Base-by-base conservation (phyloP, 1,140 invertebrate genomes). In the Drosophila mauritiana region DNA sequence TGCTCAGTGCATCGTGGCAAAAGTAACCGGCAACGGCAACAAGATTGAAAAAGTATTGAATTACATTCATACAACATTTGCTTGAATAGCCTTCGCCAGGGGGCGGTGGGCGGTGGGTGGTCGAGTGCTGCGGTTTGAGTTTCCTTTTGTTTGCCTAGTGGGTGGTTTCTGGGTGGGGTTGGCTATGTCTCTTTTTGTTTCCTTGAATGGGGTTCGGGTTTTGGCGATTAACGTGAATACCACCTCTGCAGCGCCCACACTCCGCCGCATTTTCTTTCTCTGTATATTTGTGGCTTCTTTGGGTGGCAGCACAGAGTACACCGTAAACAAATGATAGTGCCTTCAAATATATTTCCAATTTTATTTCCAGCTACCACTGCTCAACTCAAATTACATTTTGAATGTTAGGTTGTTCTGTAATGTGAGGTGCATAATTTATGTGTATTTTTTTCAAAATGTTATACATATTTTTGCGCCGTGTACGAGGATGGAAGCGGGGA, bases 1-100 rank as follows among this genome's bases (percentile, higher is more conserved):
- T 43, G 12, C 17, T 11, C 15, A 46, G 55, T 58, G 12, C 1
- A 22, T 15, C 31, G 63, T 40, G 42, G 49, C 2, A 68, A 68
- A 54, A 68, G 64, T 68, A 68, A 68, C 59, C 52, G 73, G 58
- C 72, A 77, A 73, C 72, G 64, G 54, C 42, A 64, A 63, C 65
- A 56, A 88, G 72, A 88, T 80, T 88, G 83, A 73, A 88, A 86
- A 83, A 88, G 83, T 88, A 88, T 88, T 88, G 83, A 88, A 88
- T 88, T 88, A 88, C 83, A 89, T 88, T 88, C 83, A 88, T 79
- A 88, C 83, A 88, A 86, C 83, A 88, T 86, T 86, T 79, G 83
- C 75, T 86, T 86, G 83, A 86, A 88, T 88, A 78, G 78, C 82
- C 78, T 75, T 78, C 72, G 78, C 40, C 51, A 53, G 20, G 42